phyloP scores from a whole-genome alignment of 2,888 invertebrate species.

The Pandemis heparana region DNA sequence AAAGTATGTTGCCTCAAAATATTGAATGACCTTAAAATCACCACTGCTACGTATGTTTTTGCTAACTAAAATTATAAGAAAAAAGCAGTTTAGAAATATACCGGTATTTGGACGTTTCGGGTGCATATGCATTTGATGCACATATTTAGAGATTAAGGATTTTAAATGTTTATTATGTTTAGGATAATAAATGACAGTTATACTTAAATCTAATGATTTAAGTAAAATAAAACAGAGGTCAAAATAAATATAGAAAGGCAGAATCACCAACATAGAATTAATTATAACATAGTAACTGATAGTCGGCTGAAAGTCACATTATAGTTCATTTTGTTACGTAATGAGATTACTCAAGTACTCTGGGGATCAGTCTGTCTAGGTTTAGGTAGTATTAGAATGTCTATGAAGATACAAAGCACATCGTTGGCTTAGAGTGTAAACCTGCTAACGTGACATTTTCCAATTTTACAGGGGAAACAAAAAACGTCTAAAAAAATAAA shows the following conservation, averaged over 20 bases:
- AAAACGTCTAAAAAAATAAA: too few relatives aligned
- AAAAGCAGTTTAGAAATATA: background rate
- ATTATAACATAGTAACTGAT: background rate
- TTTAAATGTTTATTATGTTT: too few relatives aligned
- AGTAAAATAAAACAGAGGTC: background rate
- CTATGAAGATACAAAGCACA: background rate
- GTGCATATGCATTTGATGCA: background rate
- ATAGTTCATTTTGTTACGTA: conserved; percentile 14
- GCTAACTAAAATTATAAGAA: background rate
- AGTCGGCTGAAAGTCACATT: background rate
- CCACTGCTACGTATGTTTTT: background rate
- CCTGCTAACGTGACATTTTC: too few relatives aligned
- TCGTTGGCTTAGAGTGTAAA: too few relatives aligned
- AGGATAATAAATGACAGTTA: background rate
- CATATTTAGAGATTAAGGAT: background rate
- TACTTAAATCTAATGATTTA: too few relatives aligned
- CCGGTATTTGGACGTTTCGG: background rate
- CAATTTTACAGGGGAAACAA: too few relatives aligned
- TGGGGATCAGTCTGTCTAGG: background rate
- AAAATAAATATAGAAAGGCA: background rate
- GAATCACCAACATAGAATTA: background rate
- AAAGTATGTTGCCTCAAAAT: background rate
- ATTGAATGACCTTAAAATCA: background rate
- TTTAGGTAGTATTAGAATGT: background rate
- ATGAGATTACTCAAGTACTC: conserved; percentile 17